Conservation (phyloP, 2,797 vertebrate species). For the Simalia tracyae region DNA sequence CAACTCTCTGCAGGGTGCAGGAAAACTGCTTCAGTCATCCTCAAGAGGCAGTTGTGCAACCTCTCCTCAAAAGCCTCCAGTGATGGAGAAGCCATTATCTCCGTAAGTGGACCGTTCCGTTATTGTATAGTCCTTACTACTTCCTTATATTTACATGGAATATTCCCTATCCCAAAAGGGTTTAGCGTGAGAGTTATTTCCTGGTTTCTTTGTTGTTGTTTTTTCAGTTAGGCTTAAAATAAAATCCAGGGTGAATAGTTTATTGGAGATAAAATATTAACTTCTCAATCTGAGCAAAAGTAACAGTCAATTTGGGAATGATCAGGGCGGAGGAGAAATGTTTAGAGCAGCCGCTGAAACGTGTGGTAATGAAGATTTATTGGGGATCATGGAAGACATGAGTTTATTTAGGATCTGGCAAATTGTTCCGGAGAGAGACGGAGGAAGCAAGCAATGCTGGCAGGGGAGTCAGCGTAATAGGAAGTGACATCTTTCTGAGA, state of each 20-base stretch:
- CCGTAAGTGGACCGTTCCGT: too few species aligned
- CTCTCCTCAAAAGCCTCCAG: too few species aligned
- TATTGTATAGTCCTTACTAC: too few species aligned
- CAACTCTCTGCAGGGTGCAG: too few species aligned
- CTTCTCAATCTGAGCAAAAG: slow-evolving; percentile 25
- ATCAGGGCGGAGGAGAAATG: neutral
- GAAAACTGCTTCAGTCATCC: too few species aligned
- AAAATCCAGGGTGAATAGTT: neutral
- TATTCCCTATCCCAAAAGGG: too few species aligned
- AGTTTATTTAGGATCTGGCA: slow-evolving; percentile 47
- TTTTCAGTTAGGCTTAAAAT: neutral
- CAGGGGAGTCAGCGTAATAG: neutral
- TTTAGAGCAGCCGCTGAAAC: neutral
- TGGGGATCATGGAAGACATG: slow-evolving; percentile 30
- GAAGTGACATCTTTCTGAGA: neutral
- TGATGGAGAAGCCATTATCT: too few species aligned
- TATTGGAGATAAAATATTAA: slow-evolving; percentile 19
- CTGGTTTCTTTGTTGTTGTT: too few species aligned
- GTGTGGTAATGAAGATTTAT: slow-evolving; percentile 59
- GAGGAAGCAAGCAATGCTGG: neutral
- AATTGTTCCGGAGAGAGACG: slow-evolving; percentile 37
- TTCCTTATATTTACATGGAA: too few species aligned
- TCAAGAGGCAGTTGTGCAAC: too few species aligned
- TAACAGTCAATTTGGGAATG: slow-evolving; percentile 23
- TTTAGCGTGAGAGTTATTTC: too few species aligned